Base-by-base conservation (phyloP, 92 coral and sea anemone genomes). In the Heliopora coerulea region DNA sequence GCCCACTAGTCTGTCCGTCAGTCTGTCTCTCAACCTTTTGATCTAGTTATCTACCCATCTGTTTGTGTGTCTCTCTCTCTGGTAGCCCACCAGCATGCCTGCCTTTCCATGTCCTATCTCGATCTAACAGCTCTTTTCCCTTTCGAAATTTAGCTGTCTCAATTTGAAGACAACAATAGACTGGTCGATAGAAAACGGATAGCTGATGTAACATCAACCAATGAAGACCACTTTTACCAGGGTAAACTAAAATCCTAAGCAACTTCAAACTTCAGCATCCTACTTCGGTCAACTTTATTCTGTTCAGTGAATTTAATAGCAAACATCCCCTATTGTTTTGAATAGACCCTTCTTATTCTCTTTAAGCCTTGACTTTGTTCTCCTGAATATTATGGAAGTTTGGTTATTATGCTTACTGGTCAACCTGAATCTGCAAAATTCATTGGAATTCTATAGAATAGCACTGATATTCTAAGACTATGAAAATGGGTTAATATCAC, bases 101-200 rank as follows among this genome's bases (percentile, higher is more conserved):
- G 19, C 65, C 13, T 15, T 21, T 26, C 19, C 27, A 1, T 65
- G 57, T 41, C 28, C n/a, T 12, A 21, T 23, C 23, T 10, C 34
- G 34, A 37, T 70, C 19, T 72, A 32, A 27, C 35, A 42, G n/a
- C 52, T n/a, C 52, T 46, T 67, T 1, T 63, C 32, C 9, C 50
- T 74, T 56, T 49, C 29, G 27, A 25, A 29, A 24, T 42, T 12
- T 56, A 95, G 99, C 66, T 95, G 9, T 81, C 83, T 26, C 99
- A 95, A 49, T 95, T 88, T 80, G 99, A 95, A 58, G 97, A 95
- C 54, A 95, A 95, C 80, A 95, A 95, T 83, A 80, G 91, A 83
- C 72, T 80, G 49, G 78, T 80, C 41, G 87, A 84, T 39, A 86
- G 85, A 73, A 90, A 95, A 72, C 81, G 89, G 52, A 90, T 88